Evolutionary conservation across 2,113 vertebrate species (phyloP).

Genomic region (Verasper variegatus): DNA sequence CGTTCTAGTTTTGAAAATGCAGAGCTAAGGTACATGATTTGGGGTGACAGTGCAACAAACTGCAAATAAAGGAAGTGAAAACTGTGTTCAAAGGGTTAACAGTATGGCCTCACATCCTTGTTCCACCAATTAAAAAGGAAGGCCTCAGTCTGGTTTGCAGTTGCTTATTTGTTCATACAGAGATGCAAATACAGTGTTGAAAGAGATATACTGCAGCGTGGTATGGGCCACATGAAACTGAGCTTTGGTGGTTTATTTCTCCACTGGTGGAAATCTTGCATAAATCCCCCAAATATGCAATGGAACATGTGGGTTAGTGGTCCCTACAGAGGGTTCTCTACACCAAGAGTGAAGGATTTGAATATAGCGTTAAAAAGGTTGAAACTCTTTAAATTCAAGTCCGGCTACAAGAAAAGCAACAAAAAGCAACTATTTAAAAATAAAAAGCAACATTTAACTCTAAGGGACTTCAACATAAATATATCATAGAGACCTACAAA

Average conservation of each 20-base stretch:
- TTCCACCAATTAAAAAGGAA: slow-evolving; percentile 32
- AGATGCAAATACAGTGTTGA: slow-evolving; percentile 36
- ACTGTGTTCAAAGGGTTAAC: slow-evolving; percentile 36
- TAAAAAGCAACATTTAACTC: neutral
- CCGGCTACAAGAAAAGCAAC: neutral
- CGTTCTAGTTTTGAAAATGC: neutral
- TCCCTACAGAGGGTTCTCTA: neutral
- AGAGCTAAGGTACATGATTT: too few species aligned
- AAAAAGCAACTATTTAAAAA: neutral
- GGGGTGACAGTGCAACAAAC: neutral
- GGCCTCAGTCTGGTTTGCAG: slow-evolving; percentile 28
- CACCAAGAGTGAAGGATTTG: neutral
- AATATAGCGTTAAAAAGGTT: neutral
- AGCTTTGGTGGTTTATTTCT: slow-evolving; percentile 30
- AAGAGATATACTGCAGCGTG: slow-evolving; percentile 14
- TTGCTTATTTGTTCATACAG: slow-evolving; percentile 53
- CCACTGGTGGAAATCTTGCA: slow-evolving; percentile 43
- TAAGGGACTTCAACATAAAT: too few species aligned
- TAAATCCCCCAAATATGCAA: slow-evolving; percentile 40
- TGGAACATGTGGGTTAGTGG: slow-evolving; percentile 7
- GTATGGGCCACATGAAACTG: slow-evolving; percentile 42
- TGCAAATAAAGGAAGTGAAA: slow-evolving; percentile 24
- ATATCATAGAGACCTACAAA: neutral
- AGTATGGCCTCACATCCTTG: slow-evolving; percentile 19
- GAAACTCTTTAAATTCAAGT: too few species aligned